These are phyloP conservation scores for Limenitis camilla DNA, from an alignment of 2,888 invertebrate genomes.

Conservation along the genomic window DNA sequence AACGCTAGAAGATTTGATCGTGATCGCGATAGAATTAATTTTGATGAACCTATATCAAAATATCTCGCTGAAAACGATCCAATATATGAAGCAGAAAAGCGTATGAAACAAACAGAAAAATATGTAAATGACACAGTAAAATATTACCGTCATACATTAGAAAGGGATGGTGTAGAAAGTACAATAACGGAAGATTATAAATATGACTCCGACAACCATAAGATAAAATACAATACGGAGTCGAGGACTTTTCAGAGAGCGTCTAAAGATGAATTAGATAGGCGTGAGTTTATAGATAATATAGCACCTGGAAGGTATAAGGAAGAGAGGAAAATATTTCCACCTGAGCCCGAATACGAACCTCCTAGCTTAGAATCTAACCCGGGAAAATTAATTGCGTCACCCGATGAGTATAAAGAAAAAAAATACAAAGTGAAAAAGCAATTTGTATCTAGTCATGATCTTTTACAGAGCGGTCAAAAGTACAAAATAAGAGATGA, in stretches of 20 bases:
- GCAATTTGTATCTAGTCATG: slow-evolving; percentile 67
- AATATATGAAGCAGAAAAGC: slow-evolving; percentile 60
- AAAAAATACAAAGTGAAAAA: slow-evolving; percentile 67
- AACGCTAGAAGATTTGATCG: slow-evolving; percentile 74
- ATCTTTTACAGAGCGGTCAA: slow-evolving; percentile 56
- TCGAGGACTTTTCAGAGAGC: slow-evolving; percentile 52
- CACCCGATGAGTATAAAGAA: slow-evolving; percentile 75
- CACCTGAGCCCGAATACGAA: slow-evolving; percentile 74
- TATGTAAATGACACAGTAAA: slow-evolving; percentile 74
- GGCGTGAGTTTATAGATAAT: slow-evolving; percentile 55
- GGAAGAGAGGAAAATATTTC: slow-evolving; percentile 51
- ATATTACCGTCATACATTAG: slow-evolving; percentile 72
- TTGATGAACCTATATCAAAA: slow-evolving; percentile 59
- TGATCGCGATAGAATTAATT: slow-evolving; percentile 49
- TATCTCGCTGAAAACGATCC: slow-evolving; percentile 67
- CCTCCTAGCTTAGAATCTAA: slow-evolving; percentile 80
- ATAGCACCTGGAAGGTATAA: slow-evolving; percentile 46
- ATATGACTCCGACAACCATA: slow-evolving; percentile 63
- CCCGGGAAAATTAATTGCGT: slow-evolving; percentile 71
- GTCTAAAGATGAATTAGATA: slow-evolving; percentile 52
- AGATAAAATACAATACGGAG: slow-evolving; percentile 62
- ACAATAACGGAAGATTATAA: slow-evolving; percentile 69
- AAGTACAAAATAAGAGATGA: slow-evolving; percentile 65
- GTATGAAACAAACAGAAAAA: slow-evolving; percentile 69
- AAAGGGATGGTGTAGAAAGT: slow-evolving; percentile 74